Percentiles rank a stretch among this genome's conserved stretches.
phyloP scores from a whole-genome alignment of 2,888 invertebrate species.

The Drosophila maculinotata region DNA sequence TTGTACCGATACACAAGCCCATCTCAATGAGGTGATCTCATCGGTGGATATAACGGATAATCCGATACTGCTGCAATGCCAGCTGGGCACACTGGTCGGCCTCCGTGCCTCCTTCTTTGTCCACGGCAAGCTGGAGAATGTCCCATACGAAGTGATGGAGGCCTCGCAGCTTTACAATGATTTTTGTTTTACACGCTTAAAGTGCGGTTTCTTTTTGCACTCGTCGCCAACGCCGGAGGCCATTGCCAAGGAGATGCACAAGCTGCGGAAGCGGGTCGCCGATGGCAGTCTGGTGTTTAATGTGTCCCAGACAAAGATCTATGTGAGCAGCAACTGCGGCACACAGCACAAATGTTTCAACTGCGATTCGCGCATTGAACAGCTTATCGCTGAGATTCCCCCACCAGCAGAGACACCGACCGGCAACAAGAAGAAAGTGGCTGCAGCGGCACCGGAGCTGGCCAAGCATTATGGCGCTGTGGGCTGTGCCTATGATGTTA shows the following conservation, averaged over 20 bases:
- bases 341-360: constrained; percentile 67
- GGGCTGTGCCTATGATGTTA: constrained; percentile 81
- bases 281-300: constrained; percentile 91
- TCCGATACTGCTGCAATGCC: constrained; percentile 88
- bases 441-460: constrained; percentile 8
- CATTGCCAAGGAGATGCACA: constrained; percentile 88
- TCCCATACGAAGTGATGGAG: constrained; percentile 88
- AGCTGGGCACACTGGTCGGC: constrained; percentile 86
- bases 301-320: constrained; percentile 88
- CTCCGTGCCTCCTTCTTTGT: constrained; percentile 89
- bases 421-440: constrained; percentile 34
- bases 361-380: constrained; percentile 72
- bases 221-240: constrained; percentile 87
- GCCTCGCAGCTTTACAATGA: constrained; percentile 89
- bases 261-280: constrained; percentile 89
- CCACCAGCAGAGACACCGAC: constrained; percentile 44
- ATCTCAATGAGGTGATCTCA: constrained; percentile 88
- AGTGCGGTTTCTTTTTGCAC: constrained; percentile 88
- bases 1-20: constrained; percentile 87
- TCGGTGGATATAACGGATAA: constrained; percentile 93
- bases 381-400: constrained; percentile 65
- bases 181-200: constrained; percentile 89
- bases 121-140: constrained; percentile 89
- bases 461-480: constrained; percentile 58
- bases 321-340: constrained; percentile 87